Percentiles rank a stretch among this genome's conserved stretches.
Conservation (phyloP, 2,113 vertebrate species). For the Phodopus roborovskii region DNA sequence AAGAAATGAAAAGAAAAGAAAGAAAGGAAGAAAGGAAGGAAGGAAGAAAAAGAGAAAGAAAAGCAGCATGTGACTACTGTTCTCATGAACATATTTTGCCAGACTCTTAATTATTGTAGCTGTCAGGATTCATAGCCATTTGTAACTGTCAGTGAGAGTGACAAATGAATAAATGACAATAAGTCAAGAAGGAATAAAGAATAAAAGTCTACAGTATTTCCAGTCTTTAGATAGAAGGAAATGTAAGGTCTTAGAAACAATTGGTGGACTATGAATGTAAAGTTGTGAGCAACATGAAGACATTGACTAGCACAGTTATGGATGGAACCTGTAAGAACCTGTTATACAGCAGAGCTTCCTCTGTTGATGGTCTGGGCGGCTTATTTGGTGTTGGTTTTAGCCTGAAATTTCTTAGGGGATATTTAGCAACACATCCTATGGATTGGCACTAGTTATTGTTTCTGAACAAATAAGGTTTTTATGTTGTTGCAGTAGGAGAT, state of each 20-base stretch:
- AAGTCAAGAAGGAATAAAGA: background rate
- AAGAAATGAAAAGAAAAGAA: no score
- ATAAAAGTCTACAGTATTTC: background rate
- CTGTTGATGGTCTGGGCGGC: background rate
- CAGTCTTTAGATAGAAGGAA: background rate
- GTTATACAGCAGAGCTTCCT: background rate
- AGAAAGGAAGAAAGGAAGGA: no score
- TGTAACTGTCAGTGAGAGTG: background rate
- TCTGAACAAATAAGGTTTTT: background rate
- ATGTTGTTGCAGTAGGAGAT: background rate
- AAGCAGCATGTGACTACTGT: rapidly evolving
- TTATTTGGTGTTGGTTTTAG: background rate
- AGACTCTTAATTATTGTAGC: background rate
- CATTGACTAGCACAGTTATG: background rate
- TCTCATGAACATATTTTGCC: background rate
- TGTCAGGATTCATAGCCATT: background rate
- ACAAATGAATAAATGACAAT: background rate
- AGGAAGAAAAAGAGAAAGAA: no score
- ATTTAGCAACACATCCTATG: background rate
- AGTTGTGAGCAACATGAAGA: background rate
- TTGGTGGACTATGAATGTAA: background rate
- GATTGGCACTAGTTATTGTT: background rate
- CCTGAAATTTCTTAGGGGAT: background rate
- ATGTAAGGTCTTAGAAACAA: background rate
- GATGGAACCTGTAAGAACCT: background rate